phyloP scores from a whole-genome alignment of 2,113 vertebrate genomes.

The Archocentrus centrarchus region DNA sequence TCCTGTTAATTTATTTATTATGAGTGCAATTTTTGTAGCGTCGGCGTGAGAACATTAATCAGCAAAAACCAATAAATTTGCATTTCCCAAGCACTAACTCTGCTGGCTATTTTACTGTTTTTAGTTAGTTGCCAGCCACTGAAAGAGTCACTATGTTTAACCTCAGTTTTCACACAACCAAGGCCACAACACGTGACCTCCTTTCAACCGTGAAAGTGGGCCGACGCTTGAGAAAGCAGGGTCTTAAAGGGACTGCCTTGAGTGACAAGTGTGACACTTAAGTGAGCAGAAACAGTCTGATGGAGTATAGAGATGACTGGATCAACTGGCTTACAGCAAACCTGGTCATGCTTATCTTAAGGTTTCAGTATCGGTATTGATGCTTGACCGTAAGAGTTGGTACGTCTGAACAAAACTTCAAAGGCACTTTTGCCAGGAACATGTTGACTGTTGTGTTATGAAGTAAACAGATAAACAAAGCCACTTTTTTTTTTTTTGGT shows the following conservation, averaged over 20 bases:
- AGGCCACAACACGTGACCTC: constrained; percentile 33
- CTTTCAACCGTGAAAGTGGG: background rate
- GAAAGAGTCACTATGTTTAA: background rate
- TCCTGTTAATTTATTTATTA: background rate
- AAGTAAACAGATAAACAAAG: constrained; percentile 18
- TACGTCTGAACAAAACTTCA: constrained; percentile 7
- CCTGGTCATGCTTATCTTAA: constrained; percentile 23
- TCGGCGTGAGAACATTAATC: constrained; percentile 9
- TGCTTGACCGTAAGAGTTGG: constrained; percentile 43
- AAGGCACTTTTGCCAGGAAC: constrained; percentile 30
- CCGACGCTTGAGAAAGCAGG: background rate
- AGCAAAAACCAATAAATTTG: background rate
- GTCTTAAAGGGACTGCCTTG: constrained; percentile 33
- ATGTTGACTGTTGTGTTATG: background rate
- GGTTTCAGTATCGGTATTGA: constrained; percentile 51
- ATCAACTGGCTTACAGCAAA: constrained; percentile 33
- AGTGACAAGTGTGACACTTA: background rate
- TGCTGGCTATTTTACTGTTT: background rate
- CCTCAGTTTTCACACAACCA: constrained; percentile 19
- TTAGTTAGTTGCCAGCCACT: background rate
- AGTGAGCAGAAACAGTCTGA: background rate
- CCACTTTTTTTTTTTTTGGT: background rate
- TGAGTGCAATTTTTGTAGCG: background rate
- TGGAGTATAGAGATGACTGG: constrained; percentile 46
- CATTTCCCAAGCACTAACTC: background rate